These are phyloP conservation scores for Leptosomus discolor DNA, from an alignment of 2,113 vertebrate genomes.

Conservation along the genomic window DNA sequence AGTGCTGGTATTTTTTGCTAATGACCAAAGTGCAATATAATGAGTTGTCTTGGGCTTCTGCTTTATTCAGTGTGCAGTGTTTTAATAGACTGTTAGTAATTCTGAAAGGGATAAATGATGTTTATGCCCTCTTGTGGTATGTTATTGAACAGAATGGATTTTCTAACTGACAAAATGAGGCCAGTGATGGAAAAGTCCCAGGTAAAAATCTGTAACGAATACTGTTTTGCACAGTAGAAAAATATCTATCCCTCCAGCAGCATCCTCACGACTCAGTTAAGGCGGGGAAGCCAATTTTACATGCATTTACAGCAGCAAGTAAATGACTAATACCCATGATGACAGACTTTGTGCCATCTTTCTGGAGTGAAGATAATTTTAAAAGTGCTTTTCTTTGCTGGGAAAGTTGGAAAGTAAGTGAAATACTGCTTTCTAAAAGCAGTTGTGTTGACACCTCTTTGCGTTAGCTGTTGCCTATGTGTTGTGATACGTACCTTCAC, in stretches of 20 bases:
- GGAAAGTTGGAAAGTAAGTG: neutral
- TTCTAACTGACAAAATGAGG: neutral
- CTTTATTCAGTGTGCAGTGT: neutral
- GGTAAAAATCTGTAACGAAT: neutral
- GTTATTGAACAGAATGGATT: neutral
- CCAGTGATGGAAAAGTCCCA: slow-evolving; percentile 3
- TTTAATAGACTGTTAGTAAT: neutral
- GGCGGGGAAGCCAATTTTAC: neutral
- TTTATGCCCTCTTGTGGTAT: slow-evolving; percentile 62
- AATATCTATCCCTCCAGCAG: neutral
- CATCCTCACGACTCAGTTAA: slow-evolving; percentile 5
- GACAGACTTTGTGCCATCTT: neutral
- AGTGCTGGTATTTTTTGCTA: slow-evolving; percentile 7
- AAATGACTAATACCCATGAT: neutral
- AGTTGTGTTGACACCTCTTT: neutral
- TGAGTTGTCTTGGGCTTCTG: neutral
- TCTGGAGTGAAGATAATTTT: neutral
- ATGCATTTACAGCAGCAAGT: neutral
- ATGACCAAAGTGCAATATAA: neutral
- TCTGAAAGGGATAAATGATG: slow-evolving; percentile 30
- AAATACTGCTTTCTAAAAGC: neutral
- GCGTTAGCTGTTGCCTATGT: neutral
- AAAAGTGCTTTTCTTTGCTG: neutral
- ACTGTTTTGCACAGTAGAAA: neutral
- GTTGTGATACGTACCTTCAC: neutral